Conservation (phyloP, 2,888 invertebrate species). For the Micoletzkya japonica region DNA sequence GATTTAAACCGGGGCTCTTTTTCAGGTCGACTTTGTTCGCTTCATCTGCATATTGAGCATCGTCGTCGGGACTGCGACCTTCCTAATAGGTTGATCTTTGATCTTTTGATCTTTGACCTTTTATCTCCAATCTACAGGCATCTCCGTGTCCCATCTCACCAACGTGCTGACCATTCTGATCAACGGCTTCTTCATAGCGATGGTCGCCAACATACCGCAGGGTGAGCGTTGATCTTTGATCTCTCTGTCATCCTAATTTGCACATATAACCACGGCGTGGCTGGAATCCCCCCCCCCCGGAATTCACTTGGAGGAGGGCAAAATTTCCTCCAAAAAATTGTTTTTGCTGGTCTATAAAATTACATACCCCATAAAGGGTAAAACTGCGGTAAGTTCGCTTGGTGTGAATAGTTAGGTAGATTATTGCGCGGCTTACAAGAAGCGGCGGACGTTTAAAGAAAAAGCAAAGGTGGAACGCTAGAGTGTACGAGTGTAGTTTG, state of each 20-base stretch:
- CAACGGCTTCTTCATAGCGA: constrained; percentile 41
- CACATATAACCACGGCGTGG: too few species aligned
- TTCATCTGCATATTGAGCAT: constrained; percentile 4
- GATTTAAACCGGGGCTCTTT: too few species aligned
- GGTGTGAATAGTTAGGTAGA: not conserved
- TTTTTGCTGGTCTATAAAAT: too few species aligned
- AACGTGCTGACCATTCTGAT: constrained; percentile 36
- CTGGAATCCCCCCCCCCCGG: too few species aligned
- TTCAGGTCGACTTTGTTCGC: constrained; percentile 7
- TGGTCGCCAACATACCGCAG: constrained; percentile 44
- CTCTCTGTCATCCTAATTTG: not conserved
- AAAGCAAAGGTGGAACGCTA: too few species aligned
- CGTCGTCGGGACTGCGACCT: constrained; percentile 10
- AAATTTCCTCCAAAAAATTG: too few species aligned
- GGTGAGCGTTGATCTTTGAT: constrained; percentile 24
- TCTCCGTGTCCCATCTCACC: constrained; percentile 24
- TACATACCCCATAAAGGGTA: too few species aligned
- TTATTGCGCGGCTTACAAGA: too few species aligned
- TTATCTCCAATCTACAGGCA: constrained; percentile 14
- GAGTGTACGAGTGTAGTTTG: too few species aligned
- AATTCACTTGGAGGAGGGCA: too few species aligned
- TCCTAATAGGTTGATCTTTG: constrained; percentile 20
- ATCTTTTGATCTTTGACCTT: not conserved
- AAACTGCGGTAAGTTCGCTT: too few species aligned
- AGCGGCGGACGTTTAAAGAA: too few species aligned